Percentiles rank a stretch among this genome's conserved stretches.
Conservation (phyloP, 2,113 vertebrate species). For the Etheostoma cragini region DNA sequence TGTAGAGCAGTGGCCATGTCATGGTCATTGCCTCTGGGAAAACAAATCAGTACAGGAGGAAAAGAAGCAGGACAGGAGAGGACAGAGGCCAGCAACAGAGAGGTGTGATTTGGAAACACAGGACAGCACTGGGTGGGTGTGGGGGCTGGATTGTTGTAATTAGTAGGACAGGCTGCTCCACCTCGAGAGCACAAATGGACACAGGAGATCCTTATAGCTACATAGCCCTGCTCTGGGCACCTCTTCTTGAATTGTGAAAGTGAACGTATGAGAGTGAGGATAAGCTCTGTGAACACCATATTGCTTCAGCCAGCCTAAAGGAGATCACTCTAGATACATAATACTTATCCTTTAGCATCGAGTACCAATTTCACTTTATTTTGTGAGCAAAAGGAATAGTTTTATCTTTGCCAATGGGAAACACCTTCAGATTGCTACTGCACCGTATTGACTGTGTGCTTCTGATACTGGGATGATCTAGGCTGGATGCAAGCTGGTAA, state of each 20-base stretch:
- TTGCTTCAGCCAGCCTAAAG: slow-evolving; percentile 53
- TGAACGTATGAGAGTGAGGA: slow-evolving; percentile 24
- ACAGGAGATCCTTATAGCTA: slow-evolving; percentile 30
- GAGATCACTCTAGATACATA: slow-evolving; percentile 54
- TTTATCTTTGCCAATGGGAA: slow-evolving; percentile 64
- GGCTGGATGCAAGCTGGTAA: slow-evolving; percentile 44
- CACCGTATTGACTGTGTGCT: slow-evolving; percentile 47
- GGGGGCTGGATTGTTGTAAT: slow-evolving; percentile 46
- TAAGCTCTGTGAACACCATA: slow-evolving; percentile 44
- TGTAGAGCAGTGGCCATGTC: slow-evolving; percentile 39
- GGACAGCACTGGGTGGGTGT: slow-evolving; percentile 1
- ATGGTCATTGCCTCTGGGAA: slow-evolving; percentile 45
- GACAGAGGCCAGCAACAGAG: slow-evolving; percentile 39
- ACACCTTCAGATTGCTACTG: slow-evolving; percentile 53
- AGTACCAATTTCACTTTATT: slow-evolving; percentile 63
- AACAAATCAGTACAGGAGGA: slow-evolving; percentile 45
- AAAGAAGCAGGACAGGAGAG: slow-evolving; percentile 31
- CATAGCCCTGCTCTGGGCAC: slow-evolving; percentile 40
- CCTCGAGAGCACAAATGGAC: slow-evolving; percentile 33
- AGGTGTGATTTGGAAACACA: slow-evolving; percentile 56
- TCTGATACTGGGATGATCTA: slow-evolving; percentile 47
- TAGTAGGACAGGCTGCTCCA: slow-evolving; percentile 45
- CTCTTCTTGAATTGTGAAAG: slow-evolving; percentile 34
- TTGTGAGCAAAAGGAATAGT: slow-evolving; percentile 62
- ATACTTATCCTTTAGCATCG: slow-evolving; percentile 58